Conservation (phyloP, 2,888 invertebrate genomes). For the Agrotis segetum region DNA sequence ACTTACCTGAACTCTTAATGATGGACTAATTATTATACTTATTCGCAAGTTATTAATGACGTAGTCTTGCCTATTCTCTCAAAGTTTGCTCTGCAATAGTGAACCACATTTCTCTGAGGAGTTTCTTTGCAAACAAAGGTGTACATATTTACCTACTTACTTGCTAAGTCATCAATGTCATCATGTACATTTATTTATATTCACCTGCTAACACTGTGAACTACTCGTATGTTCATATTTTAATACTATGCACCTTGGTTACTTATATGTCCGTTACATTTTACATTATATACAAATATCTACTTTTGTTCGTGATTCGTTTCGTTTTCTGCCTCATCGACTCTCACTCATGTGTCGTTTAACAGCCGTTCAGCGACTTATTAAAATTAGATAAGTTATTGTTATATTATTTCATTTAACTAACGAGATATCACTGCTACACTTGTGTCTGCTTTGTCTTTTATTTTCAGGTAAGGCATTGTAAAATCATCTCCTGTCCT, state of each 20-base stretch:
- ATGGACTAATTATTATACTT: too few species aligned
- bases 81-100: neutral
- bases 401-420: constrained; percentile 7
- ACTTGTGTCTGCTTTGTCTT: neutral
- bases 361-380: constrained; percentile 1
- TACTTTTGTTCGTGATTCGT: constrained; percentile 42
- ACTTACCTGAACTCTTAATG: too few species aligned
- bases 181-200: neutral
- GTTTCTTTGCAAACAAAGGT: too few species aligned
- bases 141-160: too few species aligned
- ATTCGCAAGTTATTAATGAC: too few species aligned
- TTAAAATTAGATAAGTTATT: constrained; percentile 13
- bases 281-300: constrained; percentile 35
- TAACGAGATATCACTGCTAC: constrained; percentile 3
- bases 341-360: constrained; percentile 20
- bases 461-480: too few species aligned
- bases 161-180: too few species aligned
- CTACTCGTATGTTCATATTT: neutral
- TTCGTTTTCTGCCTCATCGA: constrained; percentile 48
- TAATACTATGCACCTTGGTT: constrained; percentile 13
- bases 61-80: too few species aligned
- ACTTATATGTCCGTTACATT: constrained; percentile 31
- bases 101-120: too few species aligned
- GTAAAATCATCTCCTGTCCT: too few species aligned
- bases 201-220: neutral